Base-by-base conservation (phyloP, 2,113 vertebrate genomes). In the Ceratotherium simum region DNA sequence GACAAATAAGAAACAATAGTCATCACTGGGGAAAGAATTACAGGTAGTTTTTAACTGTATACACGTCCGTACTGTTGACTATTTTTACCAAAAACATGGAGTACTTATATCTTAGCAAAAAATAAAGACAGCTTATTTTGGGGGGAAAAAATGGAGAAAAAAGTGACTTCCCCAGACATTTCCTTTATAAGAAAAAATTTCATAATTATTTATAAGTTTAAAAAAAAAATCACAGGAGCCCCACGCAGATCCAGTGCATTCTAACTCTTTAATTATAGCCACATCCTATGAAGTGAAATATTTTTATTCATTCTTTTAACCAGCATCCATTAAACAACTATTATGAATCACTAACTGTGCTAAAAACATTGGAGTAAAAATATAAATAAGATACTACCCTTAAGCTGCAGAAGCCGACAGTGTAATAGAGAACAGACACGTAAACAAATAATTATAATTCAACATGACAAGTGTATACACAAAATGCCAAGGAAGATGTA, bases 241-340 rank as follows among this genome's bases (percentile, higher is more conserved):
- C 56, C 39, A 86, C 48, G 58, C 0, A 93, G 31, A 85, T n/a
- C 60, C 21, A 91, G 0, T 76, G 13, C 51, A 87, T 54, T 92
- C 18, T 76, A 73, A 94, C 20, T 84, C 67, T 93, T 29, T 54
- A 1, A 87, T 39, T 69, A 64, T 17, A 60, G 17, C 62, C 25
- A 83, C 6, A 84, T 33, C 29, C n/a, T 65, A n/a, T 13, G 56
- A 92, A 78, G 5, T 39, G 8, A 88, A 65, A 56, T 64, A 36
- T 8, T 88, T 95, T 70, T 33, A 88, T 78, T 88, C 39, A 56
- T 89, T 62, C 31, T 65, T 86, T 58, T 64, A 86, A 20, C 29
- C 58, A 91, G 65, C 20, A 13, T 60, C 80, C 25, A 86, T 96
- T 83, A 93, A 8, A 84, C 79, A 46, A 33, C 72, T 92, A 88